These are phyloP conservation scores for Siderastrea siderea DNA, from an alignment of 92 coral and sea anemone genomes.

Conservation along the genomic window DNA sequence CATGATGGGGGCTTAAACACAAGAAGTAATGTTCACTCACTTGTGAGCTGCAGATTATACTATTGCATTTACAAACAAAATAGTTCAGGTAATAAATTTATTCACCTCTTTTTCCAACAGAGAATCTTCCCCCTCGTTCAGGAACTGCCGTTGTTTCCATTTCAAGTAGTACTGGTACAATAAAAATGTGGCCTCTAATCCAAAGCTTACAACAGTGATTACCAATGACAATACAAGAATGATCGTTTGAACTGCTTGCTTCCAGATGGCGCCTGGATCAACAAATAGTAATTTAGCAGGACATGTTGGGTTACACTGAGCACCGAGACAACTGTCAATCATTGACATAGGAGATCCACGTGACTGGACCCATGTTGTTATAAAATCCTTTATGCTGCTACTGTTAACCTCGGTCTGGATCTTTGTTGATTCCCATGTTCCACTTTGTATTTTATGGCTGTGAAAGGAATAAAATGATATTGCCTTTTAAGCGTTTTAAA, in stretches of 20 bases:
- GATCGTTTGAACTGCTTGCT: background rate
- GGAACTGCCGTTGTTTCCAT: constrained; percentile 19
- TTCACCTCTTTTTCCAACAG: constrained; percentile 50
- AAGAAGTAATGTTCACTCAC: too few relatives aligned
- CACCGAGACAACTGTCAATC: constrained; percentile 57
- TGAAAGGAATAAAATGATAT: background rate
- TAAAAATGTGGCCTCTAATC: constrained; percentile 45
- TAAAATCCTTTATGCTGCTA: constrained; percentile 33
- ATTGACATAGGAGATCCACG: constrained; percentile 6
- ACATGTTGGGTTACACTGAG: constrained; percentile 74
- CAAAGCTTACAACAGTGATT: constrained; percentile 46
- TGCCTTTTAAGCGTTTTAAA: too few relatives aligned
- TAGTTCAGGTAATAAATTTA: too few relatives aligned
- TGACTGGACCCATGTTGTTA: constrained; percentile 48
- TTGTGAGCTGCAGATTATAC: too few relatives aligned
- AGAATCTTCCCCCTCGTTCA: background rate
- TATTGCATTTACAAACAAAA: too few relatives aligned
- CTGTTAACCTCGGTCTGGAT: constrained; percentile 6
- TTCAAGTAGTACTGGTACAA: constrained; percentile 24
- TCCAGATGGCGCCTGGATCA: constrained; percentile 52
- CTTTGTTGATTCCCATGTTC: constrained; percentile 47
- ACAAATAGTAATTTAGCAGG: constrained; percentile 53
- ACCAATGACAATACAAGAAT: constrained; percentile 45
- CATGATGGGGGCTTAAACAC: too few relatives aligned
- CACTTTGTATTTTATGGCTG: constrained; percentile 62